Evolutionary conservation across 2,113 vertebrate species (phyloP), one percentile per base, ranked within the genome.

Genomic region (Leuciscus idus): DNA sequence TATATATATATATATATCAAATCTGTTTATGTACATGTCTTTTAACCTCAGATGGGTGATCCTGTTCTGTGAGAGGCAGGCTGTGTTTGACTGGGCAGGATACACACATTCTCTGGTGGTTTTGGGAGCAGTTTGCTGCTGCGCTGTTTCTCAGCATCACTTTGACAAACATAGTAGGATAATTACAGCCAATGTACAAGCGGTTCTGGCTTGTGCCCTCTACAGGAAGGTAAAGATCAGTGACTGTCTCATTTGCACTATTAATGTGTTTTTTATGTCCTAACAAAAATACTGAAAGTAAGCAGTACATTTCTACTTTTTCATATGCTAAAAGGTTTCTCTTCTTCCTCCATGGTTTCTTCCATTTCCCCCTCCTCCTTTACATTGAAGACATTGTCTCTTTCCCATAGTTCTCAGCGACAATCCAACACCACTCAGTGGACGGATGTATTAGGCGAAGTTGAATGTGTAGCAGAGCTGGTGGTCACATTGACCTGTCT

Each of bases 391-490:
- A 88, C 89, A 11, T 89, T 94, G 78, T 89, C 89, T 83, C 86
- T 90, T 88, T 89, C 92, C 77, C 92, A 85, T 75, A 90, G 81
- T 86, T 93, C 92, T 78, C 8, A 11, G 23, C 82, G 68, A 33
- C 91, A 82, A 11, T 93, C 89, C 50, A 89, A 92, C 83, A 86
- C 89, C 8, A 90, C 91, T 3, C 73, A 28, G 23, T 88, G 93
- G 86, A 83, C 93, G 52, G 91, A 92, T 73, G 91, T 93, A 87
- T 93, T 89, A 48, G 66, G 84, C 48, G 93, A 94, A 87, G 86
- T 89, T 59, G 91, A 94, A 72, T 90, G 93, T 50, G 88, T 94
- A 66, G 89, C 93, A 91, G 93, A 93, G 39, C 87, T 95, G 3
- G 46, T 89, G 7, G 13, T 90, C 66, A 91, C 88, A 80, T 57